Evolutionary conservation across 2,797 vertebrate species (phyloP).

Genomic region (Anabas testudineus): DNA sequence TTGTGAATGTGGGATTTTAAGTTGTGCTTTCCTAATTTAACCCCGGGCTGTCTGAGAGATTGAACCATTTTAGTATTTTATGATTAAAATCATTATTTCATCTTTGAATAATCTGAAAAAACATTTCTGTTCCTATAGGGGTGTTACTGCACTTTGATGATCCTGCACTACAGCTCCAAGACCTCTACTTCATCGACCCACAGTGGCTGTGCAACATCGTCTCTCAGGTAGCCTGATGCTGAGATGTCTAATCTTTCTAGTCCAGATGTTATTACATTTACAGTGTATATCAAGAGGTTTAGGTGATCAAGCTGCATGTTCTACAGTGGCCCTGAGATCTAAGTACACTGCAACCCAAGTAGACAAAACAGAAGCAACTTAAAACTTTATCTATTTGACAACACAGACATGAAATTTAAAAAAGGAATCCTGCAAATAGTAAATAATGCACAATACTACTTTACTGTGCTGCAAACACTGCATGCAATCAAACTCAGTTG

Average conservation of each 20-base stretch:
- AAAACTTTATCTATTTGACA: too few relatives aligned
- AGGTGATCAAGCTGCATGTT: neutral
- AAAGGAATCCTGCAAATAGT: too few relatives aligned
- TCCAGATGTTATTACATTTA: neutral
- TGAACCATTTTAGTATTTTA: neutral
- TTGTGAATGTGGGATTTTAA: neutral
- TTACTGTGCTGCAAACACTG: too few relatives aligned
- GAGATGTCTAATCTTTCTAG: neutral
- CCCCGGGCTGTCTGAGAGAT: too few relatives aligned
- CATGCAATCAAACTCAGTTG: too few relatives aligned
- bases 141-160: slow-evolving; percentile 97
- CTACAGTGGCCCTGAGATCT: too few relatives aligned
- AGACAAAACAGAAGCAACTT: too few relatives aligned
- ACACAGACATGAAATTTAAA: too few relatives aligned
- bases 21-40: neutral
- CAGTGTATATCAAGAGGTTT: neutral
- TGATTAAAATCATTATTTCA: neutral
- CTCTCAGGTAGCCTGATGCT: slow-evolving; percentile 87
- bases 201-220: slow-evolving; percentile 97
- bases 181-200: slow-evolving; percentile 95
- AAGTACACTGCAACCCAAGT: too few relatives aligned
- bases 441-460: too few relatives aligned
- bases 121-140: slow-evolving; percentile 76
- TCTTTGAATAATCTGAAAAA: neutral
- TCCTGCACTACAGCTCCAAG: slow-evolving; percentile 91